A percentile compares a stretch with the other conserved stretches of the same genome.
Conservation (phyloP, 2,113 vertebrate genomes). For the Hippocampus mohnikei region DNA sequence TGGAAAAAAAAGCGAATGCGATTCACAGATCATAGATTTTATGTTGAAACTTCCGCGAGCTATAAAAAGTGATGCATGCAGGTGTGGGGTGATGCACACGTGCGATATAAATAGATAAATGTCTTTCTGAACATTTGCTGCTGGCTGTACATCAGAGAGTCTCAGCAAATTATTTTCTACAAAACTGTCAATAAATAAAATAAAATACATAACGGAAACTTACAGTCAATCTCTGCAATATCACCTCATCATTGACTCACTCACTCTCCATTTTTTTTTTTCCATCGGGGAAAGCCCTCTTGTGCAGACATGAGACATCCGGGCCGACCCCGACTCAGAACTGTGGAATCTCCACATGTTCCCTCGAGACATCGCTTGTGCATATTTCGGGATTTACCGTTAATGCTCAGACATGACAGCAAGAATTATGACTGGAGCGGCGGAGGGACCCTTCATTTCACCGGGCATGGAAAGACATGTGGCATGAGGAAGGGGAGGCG, state of each 20-base stretch:
- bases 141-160: conserved; percentile 18
- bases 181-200: too few relatives aligned
- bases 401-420: conserved; percentile 50
- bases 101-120: conserved; percentile 34
- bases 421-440: conserved; percentile 47
- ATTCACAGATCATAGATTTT: conserved; percentile 14
- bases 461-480: conserved; percentile 36
- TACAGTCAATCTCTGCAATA: neutral
- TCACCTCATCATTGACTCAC: neutral
- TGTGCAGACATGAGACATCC: conserved; percentile 10
- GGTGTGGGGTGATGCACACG: conserved; percentile 15
- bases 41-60: conserved; percentile 1
- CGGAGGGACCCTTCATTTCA: conserved; percentile 40
- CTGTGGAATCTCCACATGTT: conserved; percentile 17
- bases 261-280: neutral
- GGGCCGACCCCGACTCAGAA: conserved; percentile 8
- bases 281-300: conserved; percentile 18
- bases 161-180: conserved; percentile 6
- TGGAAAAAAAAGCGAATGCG: conserved; percentile 4
- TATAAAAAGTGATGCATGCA: conserved; percentile 33
- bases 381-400: conserved; percentile 54
- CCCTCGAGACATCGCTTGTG: conserved; percentile 25
- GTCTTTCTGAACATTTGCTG: conserved; percentile 25
- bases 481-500: conserved; percentile 2
- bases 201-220: too few relatives aligned